phyloP scores from a whole-genome alignment of 64 coral and sea anemone genomes.

The Orbicella faveolata region DNA sequence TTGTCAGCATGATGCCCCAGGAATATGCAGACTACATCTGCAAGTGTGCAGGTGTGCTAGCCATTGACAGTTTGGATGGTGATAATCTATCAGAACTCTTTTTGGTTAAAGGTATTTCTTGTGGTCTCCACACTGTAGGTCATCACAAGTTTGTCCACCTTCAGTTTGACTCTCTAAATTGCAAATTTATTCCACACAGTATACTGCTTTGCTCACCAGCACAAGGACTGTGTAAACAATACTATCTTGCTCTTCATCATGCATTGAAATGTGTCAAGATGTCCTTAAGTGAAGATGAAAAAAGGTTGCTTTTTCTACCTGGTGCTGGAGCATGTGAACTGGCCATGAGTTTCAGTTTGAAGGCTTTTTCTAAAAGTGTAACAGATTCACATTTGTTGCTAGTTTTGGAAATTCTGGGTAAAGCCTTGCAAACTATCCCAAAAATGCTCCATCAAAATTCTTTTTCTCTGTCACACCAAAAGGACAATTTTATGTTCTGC shows the following conservation, averaged over 20 bases:
- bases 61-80: conserved; percentile 42
- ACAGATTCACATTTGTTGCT: conserved; percentile 26
- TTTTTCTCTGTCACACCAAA: not conserved
- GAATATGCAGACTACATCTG: conserved; percentile 70
- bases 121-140: conserved; percentile 54
- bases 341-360: conserved; percentile 51
- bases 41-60: conserved; percentile 47
- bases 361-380: conserved; percentile 12
- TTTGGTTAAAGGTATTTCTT: conserved; percentile 67
- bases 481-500: conserved; percentile 54
- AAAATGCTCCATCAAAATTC: conserved; percentile 69
- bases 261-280: conserved; percentile 78
- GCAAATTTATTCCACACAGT: not conserved
- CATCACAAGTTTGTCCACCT: conserved; percentile 67
- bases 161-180: not conserved
- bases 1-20: conserved; percentile 79
- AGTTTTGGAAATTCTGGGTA: conserved; percentile 68
- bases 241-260: conserved; percentile 71
- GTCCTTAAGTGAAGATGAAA: conserved; percentile 50
- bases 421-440: conserved; percentile 59
- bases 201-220: conserved; percentile 82
- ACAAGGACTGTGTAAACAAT: conserved; percentile 76
- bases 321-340: conserved; percentile 82
- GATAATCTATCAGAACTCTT: conserved; percentile 24
- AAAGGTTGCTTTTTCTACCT: conserved; percentile 35